A percentile compares a stretch with the other conserved stretches of the same genome.
These are phyloP conservation scores for Drosophila kokeensis DNA, from an alignment of 2,888 invertebrate species.

Conservation along the genomic window DNA sequence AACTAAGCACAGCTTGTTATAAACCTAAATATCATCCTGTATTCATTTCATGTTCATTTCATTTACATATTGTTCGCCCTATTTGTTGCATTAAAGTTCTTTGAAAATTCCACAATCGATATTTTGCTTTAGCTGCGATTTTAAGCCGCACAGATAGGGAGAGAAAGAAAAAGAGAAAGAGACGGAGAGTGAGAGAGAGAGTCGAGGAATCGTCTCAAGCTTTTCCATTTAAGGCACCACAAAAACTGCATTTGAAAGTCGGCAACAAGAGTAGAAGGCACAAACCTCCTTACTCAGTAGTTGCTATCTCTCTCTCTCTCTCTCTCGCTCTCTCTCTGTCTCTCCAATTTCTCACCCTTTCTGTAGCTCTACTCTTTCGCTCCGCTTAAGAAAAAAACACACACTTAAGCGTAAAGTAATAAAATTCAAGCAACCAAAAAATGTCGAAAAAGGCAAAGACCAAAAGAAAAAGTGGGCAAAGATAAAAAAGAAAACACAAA, in stretches of 20 bases:
- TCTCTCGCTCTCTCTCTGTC: conserved; percentile 5
- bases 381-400: conserved; percentile 30
- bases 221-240: conserved; percentile 66
- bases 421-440: conserved; percentile 78
- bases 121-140: conserved; percentile 19
- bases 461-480: conserved; percentile 32
- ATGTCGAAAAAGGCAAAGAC: conserved; percentile 59
- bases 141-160: background rate
- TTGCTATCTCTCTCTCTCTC: conserved; percentile 1
- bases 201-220: conserved; percentile 59
- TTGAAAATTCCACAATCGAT: conserved; percentile 67
- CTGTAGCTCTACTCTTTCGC: background rate
- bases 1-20: conserved; percentile 43
- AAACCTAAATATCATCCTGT: conserved; percentile 35
- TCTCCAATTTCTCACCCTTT: conserved; percentile 3
- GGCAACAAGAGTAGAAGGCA: conserved; percentile 20
- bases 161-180: background rate
- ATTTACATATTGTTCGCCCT: conserved; percentile 32
- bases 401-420: conserved; percentile 80
- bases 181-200: background rate
- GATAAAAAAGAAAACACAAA: conserved; percentile 29
- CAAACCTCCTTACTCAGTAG: conserved; percentile 14
- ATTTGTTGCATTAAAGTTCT: conserved; percentile 71
- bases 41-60: conserved; percentile 33
- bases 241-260: conserved; percentile 48